Evolutionary conservation across 2,888 invertebrate species (phyloP), one percentile per base, ranked within the genome.

Genomic region (Lasioglossum leucozonium): DNA sequence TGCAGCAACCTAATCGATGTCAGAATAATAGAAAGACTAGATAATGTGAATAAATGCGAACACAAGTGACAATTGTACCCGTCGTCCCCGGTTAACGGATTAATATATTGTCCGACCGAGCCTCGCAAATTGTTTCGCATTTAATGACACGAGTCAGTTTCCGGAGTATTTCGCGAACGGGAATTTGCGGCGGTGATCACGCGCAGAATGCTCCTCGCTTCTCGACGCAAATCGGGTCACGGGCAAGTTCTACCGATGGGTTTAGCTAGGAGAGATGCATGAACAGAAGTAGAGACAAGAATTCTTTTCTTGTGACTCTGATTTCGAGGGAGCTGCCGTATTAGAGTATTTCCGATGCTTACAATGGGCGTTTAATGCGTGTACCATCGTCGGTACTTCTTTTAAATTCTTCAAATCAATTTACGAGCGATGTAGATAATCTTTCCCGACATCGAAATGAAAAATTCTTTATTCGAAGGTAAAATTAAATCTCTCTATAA

Each of bases 311-410:
- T 18, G 6, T 30, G 18, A 62, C 62, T 13, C 26, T 62, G 62
- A 62, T 62, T 62, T 62, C 30, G 30, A 16, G 30, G 30, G 30
- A 30, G 30, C 62, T 62, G 16, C 8, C n/a, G 30, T 62, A 30
- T 62, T 62, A 3, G 80, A 89, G 80, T 30, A 62, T 62, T 62
- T 30, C 30, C 30, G 62, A 26, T 18, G 16, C 16, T 62, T 62
- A 62, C 62, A 62, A 62, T 18, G 30, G 18, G 16, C 30, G 30
- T 62, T 30, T 62, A 62, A 62, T 62, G 30, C 62, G 30, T 18
- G 16, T 30, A 11, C 11, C 16, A 62, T 22, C 13, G 30, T 16
- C 26, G 30, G 18, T n/a, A 30, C 0, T 18, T 30, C 30, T 62
- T 16, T 30, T 3, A 16, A 62, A 62, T 30, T 62, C 30, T 18